phyloP scores from a whole-genome alignment of 2,113 vertebrate genomes.

The Epinephelus fuscoguttatus region DNA sequence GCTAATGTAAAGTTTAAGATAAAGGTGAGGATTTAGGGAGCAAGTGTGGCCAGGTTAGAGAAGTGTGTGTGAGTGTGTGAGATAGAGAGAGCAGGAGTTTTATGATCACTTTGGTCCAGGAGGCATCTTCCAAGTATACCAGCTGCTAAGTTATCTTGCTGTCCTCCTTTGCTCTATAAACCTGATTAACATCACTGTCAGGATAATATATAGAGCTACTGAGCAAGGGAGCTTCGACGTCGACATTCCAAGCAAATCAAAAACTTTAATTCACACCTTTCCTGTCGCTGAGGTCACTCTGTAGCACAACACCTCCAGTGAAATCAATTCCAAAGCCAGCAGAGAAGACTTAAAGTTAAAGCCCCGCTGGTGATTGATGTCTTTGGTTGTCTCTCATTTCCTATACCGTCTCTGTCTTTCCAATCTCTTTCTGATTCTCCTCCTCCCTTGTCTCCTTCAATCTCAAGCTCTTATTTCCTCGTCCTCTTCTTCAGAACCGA shows the following conservation, averaged over 20 bases:
- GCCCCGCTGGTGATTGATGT: not conserved
- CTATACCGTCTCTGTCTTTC: not conserved
- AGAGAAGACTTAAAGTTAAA: not conserved
- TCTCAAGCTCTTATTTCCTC: conserved; percentile 12
- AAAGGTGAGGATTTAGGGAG: conserved; percentile 26
- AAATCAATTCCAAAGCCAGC: not conserved
- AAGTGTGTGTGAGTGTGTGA: not conserved
- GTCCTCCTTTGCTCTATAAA: conserved; percentile 27
- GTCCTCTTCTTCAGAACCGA: not conserved
- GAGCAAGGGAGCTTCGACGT: not conserved
- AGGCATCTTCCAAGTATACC: conserved; percentile 22
- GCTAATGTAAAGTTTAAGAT: conserved; percentile 14
- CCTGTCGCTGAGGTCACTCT: conserved; percentile 2
- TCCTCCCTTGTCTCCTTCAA: not conserved
- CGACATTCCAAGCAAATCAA: not conserved
- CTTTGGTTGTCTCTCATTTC: not conserved
- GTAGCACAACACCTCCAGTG: not conserved
- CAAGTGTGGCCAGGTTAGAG: not conserved
- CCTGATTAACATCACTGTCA: conserved; percentile 9
- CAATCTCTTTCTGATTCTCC: not conserved
- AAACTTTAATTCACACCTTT: not conserved
- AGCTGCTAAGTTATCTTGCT: conserved; percentile 17
- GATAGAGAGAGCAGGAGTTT: conserved; percentile 22
- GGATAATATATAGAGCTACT: not conserved
- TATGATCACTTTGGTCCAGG: conserved; percentile 25